Evolutionary conservation across 2,113 vertebrate species (phyloP).

Genomic region (Sula dactylatra): DNA sequence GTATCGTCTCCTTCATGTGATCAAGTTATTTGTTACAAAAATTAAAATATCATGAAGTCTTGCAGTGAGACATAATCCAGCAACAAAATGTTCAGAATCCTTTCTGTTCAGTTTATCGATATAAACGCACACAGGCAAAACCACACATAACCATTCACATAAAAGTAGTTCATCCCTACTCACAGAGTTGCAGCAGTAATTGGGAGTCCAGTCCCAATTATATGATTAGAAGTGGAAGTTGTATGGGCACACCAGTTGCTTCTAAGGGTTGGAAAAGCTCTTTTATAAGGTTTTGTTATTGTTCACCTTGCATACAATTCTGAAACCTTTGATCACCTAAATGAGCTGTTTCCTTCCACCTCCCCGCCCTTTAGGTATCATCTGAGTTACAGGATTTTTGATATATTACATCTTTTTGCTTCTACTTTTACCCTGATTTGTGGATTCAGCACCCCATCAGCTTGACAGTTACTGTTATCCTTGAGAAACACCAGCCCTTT

Average conservation of each 20-base stretch:
- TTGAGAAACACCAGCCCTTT: not conserved
- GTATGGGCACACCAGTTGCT: not conserved
- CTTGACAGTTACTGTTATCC: not conserved
- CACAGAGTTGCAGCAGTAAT: not conserved
- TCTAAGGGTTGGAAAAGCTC: not conserved
- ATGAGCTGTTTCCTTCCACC: rapidly evolving
- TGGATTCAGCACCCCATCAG: not conserved
- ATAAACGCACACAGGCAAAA: rapidly evolving
- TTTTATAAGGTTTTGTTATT: not conserved
- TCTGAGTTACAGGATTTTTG: not conserved
- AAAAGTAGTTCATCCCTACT: not conserved
- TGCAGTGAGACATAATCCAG: not conserved
- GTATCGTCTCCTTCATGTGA: not conserved
- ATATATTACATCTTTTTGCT: not conserved
- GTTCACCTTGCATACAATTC: not conserved
- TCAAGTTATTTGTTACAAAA: not conserved
- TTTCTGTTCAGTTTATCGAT: not conserved
- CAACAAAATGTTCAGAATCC: not conserved
- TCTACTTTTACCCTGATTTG: not conserved
- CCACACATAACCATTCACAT: not conserved
- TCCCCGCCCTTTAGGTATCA: not conserved
- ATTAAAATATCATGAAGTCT: not conserved
- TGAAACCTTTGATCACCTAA: not conserved
- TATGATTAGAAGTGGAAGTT: not conserved
- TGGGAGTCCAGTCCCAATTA: not conserved